Evolutionary conservation across 2,888 invertebrate species (phyloP).

Genomic region (Catocala nupta): DNA sequence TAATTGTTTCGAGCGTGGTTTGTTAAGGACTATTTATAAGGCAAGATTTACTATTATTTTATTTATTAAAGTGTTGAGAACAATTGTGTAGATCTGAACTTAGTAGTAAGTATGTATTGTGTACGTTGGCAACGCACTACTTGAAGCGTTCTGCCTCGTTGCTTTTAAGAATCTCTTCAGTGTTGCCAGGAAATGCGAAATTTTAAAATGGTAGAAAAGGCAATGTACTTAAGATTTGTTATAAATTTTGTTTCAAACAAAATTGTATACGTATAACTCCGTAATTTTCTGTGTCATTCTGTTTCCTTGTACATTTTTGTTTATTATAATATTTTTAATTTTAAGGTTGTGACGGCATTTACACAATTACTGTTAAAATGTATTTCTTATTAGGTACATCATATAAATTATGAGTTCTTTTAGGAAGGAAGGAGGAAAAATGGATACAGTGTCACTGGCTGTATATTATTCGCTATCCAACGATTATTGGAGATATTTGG

Average conservation of each 20-base stretch:
- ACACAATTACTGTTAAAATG: slow-evolving; percentile 27
- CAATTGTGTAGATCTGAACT: slow-evolving; percentile 48
- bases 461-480: too few relatives aligned
- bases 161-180: slow-evolving; percentile 44
- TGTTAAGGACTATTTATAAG: slow-evolving; percentile 38
- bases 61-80: slow-evolving; percentile 52
- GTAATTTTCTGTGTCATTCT: slow-evolving; percentile 41
- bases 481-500: not conserved
- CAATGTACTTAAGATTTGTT: slow-evolving; percentile 69
- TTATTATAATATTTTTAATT: slow-evolving; percentile 55
- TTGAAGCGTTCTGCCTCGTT: slow-evolving; percentile 38
- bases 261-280: slow-evolving; percentile 32
- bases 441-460: too few relatives aligned
- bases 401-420: slow-evolving; percentile 11
- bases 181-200: slow-evolving; percentile 50
- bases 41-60: slow-evolving; percentile 39
- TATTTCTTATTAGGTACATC: slow-evolving; percentile 21
- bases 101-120: slow-evolving; percentile 41
- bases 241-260: slow-evolving; percentile 54
- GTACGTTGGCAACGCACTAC: slow-evolving; percentile 29
- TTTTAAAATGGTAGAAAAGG: slow-evolving; percentile 51
- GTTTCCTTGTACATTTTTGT: slow-evolving; percentile 52
- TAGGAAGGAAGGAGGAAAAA: slow-evolving; percentile 4
- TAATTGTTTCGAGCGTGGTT: slow-evolving; percentile 23
- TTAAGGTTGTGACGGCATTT: slow-evolving; percentile 69